These are phyloP conservation scores for Pseudococcus jackbeardsleyi DNA, from an alignment of 2,888 invertebrate genomes.

Conservation along the genomic window DNA sequence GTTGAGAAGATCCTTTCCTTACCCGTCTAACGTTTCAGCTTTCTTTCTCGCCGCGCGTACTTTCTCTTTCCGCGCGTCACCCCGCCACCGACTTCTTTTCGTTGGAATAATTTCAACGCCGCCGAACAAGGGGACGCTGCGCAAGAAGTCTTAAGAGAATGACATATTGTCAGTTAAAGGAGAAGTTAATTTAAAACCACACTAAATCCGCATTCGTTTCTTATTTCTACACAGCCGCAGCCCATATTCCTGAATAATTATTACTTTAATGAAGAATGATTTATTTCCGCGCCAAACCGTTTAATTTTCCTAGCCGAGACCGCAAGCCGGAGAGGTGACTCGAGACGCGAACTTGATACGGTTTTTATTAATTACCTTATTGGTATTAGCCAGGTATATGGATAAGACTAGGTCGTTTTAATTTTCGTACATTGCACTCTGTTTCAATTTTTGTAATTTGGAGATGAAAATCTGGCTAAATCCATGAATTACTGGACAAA, in stretches of 20 bases:
- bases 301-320: not conserved
- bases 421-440: too few species aligned
- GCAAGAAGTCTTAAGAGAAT: conserved; percentile 51
- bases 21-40: conserved; percentile 52
- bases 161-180: conserved; percentile 61
- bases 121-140: conserved; percentile 46
- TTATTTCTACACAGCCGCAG: conserved; percentile 15
- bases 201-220: conserved; percentile 52
- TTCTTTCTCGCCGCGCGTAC: conserved; percentile 37
- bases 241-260: conserved; percentile 53
- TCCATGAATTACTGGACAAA: too few species aligned
- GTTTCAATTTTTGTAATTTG: too few species aligned
- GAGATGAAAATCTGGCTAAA: too few species aligned
- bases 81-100: conserved; percentile 40
- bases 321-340: not conserved
- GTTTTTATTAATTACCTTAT: not conserved
- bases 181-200: conserved; percentile 60
- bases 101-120: conserved; percentile 48
- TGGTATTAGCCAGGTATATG: too few species aligned
- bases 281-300: not conserved
- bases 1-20: conserved; percentile 53
- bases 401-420: too few species aligned
- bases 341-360: not conserved
- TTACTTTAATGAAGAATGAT: conserved; percentile 53
- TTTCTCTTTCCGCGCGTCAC: conserved; percentile 19